A percentile compares a stretch with the other conserved stretches of the same genome.
Evolutionary conservation across 2,113 vertebrate genomes (phyloP).

Genomic region (Xiphophorus hellerii): DNA sequence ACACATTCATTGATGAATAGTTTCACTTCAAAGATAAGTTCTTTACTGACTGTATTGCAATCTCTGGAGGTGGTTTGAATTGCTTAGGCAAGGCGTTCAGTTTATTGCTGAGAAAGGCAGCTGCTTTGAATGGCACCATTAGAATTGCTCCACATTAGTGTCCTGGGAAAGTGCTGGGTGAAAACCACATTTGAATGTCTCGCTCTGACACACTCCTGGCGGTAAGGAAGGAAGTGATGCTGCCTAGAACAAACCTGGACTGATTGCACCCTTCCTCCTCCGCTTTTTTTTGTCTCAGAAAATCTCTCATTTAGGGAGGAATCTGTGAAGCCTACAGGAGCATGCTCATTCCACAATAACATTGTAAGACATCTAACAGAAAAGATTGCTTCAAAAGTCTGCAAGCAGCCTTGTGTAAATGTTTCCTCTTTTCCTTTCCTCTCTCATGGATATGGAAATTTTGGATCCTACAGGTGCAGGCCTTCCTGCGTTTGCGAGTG

Average conservation of each 20-base stretch:
- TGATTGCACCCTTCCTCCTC: slow-evolving; percentile 76
- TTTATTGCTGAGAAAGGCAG: slow-evolving; percentile 69
- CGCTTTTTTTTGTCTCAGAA: slow-evolving; percentile 62
- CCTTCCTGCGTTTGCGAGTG: slow-evolving; percentile 27
- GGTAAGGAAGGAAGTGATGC: slow-evolving; percentile 76
- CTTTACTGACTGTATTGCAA: slow-evolving; percentile 71
- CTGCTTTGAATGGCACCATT: slow-evolving; percentile 75
- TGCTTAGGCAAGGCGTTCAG: slow-evolving; percentile 76
- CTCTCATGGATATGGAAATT: slow-evolving; percentile 73
- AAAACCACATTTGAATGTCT: slow-evolving; percentile 74
- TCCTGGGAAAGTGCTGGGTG: slow-evolving; percentile 73
- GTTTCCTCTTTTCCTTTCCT: slow-evolving; percentile 68
- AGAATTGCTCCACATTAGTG: slow-evolving; percentile 69
- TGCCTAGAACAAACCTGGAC: slow-evolving; percentile 78
- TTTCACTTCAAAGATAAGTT: slow-evolving; percentile 67
- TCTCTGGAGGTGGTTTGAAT: slow-evolving; percentile 71
- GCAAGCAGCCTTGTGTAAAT: slow-evolving; percentile 68
- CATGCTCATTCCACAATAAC: slow-evolving; percentile 61
- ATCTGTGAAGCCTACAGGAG: slow-evolving; percentile 58
- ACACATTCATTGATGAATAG: slow-evolving; percentile 71
- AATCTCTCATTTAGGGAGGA: slow-evolving; percentile 66
- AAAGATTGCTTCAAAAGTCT: slow-evolving; percentile 57
- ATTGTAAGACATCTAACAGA: slow-evolving; percentile 68
- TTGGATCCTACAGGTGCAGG: slow-evolving; percentile 32
- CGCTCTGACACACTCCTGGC: slow-evolving; percentile 64